Evolutionary conservation across 2,113 vertebrate genomes (phyloP), one percentile per base, ranked within the genome.

Genomic region (Perccottus glenii): DNA sequence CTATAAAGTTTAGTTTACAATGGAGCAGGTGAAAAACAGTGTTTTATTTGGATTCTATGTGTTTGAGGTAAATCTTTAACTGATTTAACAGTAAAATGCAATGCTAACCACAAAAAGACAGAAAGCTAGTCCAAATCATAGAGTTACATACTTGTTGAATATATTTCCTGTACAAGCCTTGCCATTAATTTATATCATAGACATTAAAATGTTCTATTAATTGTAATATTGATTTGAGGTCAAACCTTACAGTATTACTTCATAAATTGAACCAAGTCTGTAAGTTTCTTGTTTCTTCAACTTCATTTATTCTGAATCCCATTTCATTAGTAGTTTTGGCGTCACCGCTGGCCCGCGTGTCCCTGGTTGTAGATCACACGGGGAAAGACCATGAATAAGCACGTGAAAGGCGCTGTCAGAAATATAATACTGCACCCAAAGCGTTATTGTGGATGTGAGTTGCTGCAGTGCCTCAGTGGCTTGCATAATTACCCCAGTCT

Each of bases 381-480:
- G 70, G 55, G 72, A 70, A 35, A 75, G 71, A 70, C 78, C 67
- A 78, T 75, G 76, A 90, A 87, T 85, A 81, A 82, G 75, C 80
- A 84, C 75, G 81, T 83, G 77, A 81, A 84, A 86, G 62, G 77
- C 75, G 72, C 73, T 27, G 68, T 87, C 84, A 78, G 80, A 82
- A 87, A 83, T 80, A 83, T 67, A n/a, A 67, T 80, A 84, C 81
- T 83, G 74, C 83, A 77, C 83, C 81, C 82, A 81, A 82, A 77
- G 83, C 80, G 82, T 86, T 84, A 62, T 78, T 83, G 81, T 83
- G 75, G 85, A 60, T 88, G 77, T 63, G 75, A 78, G 70, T 64
- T 82, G 85, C 80, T 77, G 85, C 82, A 82, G 67, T 83, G 82
- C 85, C 78, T 79, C 83, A 80, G 70, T 83, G 78, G 63, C 59